Evolutionary conservation across 2,797 vertebrate species (phyloP), one percentile per base, ranked within the genome.

Genomic region (Amblyraja radiata): DNA sequence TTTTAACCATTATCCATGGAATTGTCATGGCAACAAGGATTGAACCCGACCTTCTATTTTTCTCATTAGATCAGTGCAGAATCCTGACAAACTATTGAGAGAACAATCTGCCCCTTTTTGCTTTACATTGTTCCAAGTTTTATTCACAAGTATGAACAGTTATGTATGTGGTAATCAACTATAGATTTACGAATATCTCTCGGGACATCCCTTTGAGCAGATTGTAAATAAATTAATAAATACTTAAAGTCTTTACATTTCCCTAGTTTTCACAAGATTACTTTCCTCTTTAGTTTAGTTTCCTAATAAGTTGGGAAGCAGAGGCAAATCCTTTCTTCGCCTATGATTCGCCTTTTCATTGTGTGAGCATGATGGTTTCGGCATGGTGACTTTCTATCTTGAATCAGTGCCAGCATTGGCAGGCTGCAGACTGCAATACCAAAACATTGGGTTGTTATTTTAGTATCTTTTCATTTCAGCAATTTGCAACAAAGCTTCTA

Each of bases 361-460:
- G 90, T 76, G 90, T 92, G 84, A 68, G 84, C 84, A 36, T 68
- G 61, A 68, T 68, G 23, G 90, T 13, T 92, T 58, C 54, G 21
- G 71, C 21, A 92, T 92, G 88, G 71, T 54, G 10, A 73, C 8
- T 21, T 46, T 91, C 36, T 21, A 73, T 39, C 23, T 68, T 68
- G 88, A 6, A 39, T 90, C 65, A 39, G 36, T 54, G 84, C 63
- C 73, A 58, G 71, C 71, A 76, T 88, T 39, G n/a, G 23, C 90
- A 92, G 90, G 90, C 68, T 46, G 58, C 68, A 92, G 1, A 54
- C 61, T n/a, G 65, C 61, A 36, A n/a, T 36, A 32, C 63, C 68
- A 88, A 68, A 68, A 21, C 36, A 18, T 68, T 68, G 84, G 63
- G 65, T 13, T 88, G 58, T 18, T 6, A 13, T 86, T 63, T 32